Percentiles rank a stretch among this genome's conserved stretches.
Conservation (phyloP, 2,113 vertebrate genomes). For the Corapipo altera region DNA sequence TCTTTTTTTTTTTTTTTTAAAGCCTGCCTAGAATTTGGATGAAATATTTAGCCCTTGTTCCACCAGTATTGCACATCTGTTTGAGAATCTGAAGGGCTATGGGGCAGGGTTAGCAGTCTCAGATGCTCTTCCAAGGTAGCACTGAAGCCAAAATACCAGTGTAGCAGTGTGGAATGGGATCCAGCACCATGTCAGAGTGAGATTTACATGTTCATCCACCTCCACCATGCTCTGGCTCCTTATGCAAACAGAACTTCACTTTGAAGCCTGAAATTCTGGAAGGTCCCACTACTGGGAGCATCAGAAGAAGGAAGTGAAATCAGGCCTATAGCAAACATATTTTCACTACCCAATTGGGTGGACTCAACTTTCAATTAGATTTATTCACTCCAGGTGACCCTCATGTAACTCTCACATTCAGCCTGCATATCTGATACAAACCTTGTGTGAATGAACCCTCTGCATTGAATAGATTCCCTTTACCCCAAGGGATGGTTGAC, state of each 20-base stretch:
- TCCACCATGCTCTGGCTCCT: background rate
- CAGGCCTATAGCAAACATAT: background rate
- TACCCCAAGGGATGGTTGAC: background rate
- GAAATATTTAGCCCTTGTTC: background rate
- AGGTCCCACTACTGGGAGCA: background rate
- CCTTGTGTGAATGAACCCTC: background rate
- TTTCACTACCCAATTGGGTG: rapidly evolving
- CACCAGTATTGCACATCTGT: background rate
- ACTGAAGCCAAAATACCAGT: background rate
- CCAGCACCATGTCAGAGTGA: background rate
- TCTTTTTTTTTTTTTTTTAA: background rate
- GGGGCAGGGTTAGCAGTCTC: background rate
- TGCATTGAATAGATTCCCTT: background rate
- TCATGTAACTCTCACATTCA: background rate
- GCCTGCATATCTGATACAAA: background rate
- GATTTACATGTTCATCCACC: background rate
- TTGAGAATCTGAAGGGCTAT: background rate
- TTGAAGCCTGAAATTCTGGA: background rate
- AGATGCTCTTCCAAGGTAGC: background rate
- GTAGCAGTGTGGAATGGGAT: background rate
- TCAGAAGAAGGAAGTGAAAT: background rate
- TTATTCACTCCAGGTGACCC: background rate
- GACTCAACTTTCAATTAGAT: background rate
- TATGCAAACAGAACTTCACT: background rate
- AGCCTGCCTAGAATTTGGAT: background rate